phyloP scores from a whole-genome alignment of 2,797 vertebrate genomes.

The Enteromius treurensis region DNA sequence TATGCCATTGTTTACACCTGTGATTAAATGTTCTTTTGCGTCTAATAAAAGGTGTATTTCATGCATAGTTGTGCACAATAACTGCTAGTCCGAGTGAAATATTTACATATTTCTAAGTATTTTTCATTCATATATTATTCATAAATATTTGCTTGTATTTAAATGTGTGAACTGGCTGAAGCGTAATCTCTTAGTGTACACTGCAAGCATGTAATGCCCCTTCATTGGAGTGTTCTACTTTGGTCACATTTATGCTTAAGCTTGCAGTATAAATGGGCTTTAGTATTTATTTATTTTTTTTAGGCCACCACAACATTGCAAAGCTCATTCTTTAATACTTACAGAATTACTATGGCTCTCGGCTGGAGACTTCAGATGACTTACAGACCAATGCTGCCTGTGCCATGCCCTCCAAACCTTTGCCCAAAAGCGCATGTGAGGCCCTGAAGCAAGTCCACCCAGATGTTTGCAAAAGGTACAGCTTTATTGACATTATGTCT shows the following conservation, averaged over 20 bases:
- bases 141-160: background rate
- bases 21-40: background rate
- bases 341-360: slow-evolving; percentile 73
- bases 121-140: background rate
- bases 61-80: background rate
- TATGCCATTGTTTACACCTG: background rate
- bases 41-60: background rate
- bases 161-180: background rate
- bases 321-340: slow-evolving; percentile 1
- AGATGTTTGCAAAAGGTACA: slow-evolving; percentile 73
- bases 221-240: background rate
- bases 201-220: background rate
- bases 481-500: background rate
- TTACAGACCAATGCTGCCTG: slow-evolving; percentile 76
- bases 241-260: background rate
- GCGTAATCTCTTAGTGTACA: too few relatives aligned
- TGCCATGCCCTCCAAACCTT: slow-evolving; percentile 13
- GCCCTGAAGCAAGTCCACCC: slow-evolving; percentile 75
- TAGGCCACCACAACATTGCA: background rate
- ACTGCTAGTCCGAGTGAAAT: background rate
- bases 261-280: background rate
- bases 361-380: slow-evolving; percentile 69
- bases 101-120: background rate
- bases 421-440: slow-evolving; percentile 62
- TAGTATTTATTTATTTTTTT: background rate